Evolutionary conservation across 2,797 vertebrate species (phyloP), one percentile per base, ranked within the genome.

Genomic region (Xiphophorus birchmanni): DNA sequence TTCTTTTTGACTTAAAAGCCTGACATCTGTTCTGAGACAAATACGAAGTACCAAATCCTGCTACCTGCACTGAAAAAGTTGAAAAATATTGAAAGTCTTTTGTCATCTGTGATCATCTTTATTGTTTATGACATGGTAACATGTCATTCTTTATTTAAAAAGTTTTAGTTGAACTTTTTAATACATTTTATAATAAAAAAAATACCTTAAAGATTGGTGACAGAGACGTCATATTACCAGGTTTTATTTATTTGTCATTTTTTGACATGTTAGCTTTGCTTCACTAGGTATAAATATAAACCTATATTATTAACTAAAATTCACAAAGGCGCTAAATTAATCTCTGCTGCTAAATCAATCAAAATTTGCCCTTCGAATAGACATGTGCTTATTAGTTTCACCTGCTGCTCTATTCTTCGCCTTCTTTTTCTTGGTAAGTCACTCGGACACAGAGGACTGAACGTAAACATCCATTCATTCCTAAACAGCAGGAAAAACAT

Each of bases 1-100:
- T 71, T 47, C 48, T 78, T 83, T 79, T 47, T 15, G 5, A 35
- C 47, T 67, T 72, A 10, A 78, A 81, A 32, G 5, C 9, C 12
- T 76, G 56, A 77, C 48, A 10, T 23, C 17, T 12, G 32, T 5
- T 69, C 21, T 11, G 65, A 67, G 65, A 69, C 37, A 23, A 69
- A 42, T 42, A 40, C 1, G 12, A 42, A 69, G 65, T 6, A 60
- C 13, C 13, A 29, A 60, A 60, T 58, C n/a, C 56, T 58, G n/a
- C 56, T 29, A 13, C 11, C 56, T 29, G n/a, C 56, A 13, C 10
- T 58, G 56, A n/a, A 29, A 29, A 58, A 29, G 11, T 54, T 3
- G 2, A 26, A 54, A 54, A 10, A 54, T 54, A 54, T 26, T 54
- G 8, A 26, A 5, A 50, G 18, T 5, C 48, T 50, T 32, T 50